Conservation (phyloP, 2,113 vertebrate species). For the Nothocercus nigrocapillus region DNA sequence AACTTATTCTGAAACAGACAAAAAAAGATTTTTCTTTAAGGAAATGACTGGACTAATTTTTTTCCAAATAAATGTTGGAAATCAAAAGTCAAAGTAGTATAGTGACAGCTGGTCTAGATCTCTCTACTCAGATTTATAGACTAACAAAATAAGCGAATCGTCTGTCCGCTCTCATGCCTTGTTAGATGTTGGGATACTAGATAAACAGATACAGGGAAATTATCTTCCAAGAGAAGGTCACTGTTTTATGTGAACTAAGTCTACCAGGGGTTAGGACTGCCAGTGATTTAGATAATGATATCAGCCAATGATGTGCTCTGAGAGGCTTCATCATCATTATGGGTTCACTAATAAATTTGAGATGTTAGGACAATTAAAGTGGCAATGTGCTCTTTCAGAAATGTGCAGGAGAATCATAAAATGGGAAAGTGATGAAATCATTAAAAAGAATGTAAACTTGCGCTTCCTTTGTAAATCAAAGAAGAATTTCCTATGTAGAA, state of each 20-base stretch:
- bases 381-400: not conserved
- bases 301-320: not conserved
- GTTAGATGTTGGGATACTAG: not conserved
- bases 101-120: not conserved
- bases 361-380: slow-evolving; percentile 2
- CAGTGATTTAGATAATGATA: not conserved
- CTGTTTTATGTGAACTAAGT: not conserved
- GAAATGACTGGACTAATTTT: not conserved
- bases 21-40: not conserved
- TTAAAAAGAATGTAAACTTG: slow-evolving; percentile 2
- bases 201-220: not conserved
- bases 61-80: not conserved
- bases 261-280: not conserved
- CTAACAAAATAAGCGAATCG: not conserved
- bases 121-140: not conserved
- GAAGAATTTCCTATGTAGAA: not conserved
- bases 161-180: not conserved
- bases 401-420: not conserved
- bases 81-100: not conserved
- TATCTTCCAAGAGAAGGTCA: slow-evolving; percentile 8
- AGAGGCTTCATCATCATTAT: not conserved
- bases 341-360: slow-evolving; percentile 9
- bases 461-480: slow-evolving; percentile 19
- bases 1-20: not conserved
- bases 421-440: slow-evolving; percentile 5